These are phyloP conservation scores for Crocuta crocuta DNA, from an alignment of 2,113 vertebrate genomes.

Conservation along the genomic window DNA sequence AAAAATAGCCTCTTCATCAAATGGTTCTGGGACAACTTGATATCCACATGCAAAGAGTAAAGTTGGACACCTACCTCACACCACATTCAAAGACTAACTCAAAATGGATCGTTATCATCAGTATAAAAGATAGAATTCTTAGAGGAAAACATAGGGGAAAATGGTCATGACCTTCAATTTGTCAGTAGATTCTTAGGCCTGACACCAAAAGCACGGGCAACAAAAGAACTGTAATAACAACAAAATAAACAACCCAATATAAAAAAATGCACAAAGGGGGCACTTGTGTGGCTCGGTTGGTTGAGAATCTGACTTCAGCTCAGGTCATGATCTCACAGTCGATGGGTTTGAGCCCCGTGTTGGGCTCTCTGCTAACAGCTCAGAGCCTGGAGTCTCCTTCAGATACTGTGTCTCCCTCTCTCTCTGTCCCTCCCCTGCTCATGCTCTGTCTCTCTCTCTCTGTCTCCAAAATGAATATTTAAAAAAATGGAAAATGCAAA, in stretches of 20 bases:
- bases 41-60: not conserved
- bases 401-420: too few relatives aligned
- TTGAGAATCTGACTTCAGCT: too few relatives aligned
- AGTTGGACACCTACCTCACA: not conserved
- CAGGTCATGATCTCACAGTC: too few relatives aligned
- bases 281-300: too few relatives aligned
- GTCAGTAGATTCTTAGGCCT: not conserved
- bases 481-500: not conserved
- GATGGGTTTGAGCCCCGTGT: too few relatives aligned
- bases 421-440: too few relatives aligned
- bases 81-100: not conserved
- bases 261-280: not conserved
- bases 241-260: not conserved
- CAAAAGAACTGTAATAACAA: not conserved
- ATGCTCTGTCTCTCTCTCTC: too few relatives aligned
- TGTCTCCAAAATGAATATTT: too few relatives aligned
- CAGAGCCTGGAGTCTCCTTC: too few relatives aligned
- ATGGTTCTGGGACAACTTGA: not conserved
- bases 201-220: not conserved
- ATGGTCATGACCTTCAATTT: not conserved
- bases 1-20: not conserved
- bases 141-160: not conserved
- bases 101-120: not conserved
- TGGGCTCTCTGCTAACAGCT: too few relatives aligned
- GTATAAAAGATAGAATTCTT: conserved; percentile 26